Conservation (phyloP, 2,888 invertebrate species). For the Coecobrya sp. region DNA sequence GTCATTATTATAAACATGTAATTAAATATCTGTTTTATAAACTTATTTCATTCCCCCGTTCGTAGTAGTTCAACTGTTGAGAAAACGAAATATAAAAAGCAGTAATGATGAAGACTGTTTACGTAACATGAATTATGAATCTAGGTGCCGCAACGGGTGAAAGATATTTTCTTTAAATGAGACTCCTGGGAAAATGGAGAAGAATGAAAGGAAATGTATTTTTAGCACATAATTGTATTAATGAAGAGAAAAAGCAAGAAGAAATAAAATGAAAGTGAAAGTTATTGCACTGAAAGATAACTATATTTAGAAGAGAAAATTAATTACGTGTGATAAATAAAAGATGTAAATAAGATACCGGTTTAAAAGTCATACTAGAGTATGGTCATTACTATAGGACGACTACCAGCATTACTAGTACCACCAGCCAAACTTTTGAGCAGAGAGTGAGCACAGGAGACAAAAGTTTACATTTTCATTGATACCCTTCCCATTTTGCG, state of each 20-base stretch:
- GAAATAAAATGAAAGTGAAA: neutral
- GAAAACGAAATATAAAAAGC: neutral
- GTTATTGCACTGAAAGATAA: neutral
- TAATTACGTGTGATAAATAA: conserved; percentile 47
- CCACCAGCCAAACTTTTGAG: neutral
- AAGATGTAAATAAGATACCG: conserved; percentile 37
- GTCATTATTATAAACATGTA: conserved; percentile 30
- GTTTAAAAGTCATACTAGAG: neutral
- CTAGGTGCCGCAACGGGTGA: neutral
- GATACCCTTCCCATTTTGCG: neutral
- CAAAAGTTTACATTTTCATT: conserved; percentile 8
- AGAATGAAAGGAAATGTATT: neutral
- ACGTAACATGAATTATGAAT: neutral
- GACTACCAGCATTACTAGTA: neutral
- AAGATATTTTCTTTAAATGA: conserved; percentile 28
- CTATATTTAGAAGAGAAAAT: neutral
- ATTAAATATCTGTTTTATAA: conserved; percentile 16
- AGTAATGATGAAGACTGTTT: neutral
- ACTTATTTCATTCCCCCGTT: conserved; percentile 2
- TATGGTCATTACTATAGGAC: neutral
- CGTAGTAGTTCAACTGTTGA: neutral
- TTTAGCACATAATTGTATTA: neutral
- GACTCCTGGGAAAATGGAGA: neutral
- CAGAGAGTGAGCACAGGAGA: neutral
- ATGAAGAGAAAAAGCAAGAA: neutral